Evolutionary conservation across 2,113 vertebrate species (phyloP).

Genomic region (Chloropsis cyanopogon): DNA sequence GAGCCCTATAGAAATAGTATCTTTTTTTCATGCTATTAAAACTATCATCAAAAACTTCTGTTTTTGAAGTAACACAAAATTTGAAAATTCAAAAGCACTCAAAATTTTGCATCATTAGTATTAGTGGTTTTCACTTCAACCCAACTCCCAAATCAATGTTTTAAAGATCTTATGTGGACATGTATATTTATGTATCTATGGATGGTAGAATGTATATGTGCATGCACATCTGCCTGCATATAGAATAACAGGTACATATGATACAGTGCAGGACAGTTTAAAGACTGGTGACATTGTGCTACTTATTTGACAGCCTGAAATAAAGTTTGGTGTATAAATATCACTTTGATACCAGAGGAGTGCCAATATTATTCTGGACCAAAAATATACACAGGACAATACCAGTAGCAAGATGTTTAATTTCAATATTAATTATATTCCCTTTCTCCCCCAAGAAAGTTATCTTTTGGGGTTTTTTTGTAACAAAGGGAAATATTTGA

Average conservation of each 20-base stretch:
- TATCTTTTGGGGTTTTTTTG: neutral
- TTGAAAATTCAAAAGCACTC: neutral
- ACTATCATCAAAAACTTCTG: neutral
- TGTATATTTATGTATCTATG: neutral
- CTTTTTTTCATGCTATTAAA: neutral
- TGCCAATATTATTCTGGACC: neutral
- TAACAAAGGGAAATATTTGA: neutral
- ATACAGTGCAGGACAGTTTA: neutral
- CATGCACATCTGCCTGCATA: neutral
- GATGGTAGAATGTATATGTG: neutral
- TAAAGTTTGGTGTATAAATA: neutral
- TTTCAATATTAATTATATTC: neutral
- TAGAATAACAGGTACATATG: neutral
- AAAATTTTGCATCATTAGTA: neutral
- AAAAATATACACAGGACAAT: neutral
- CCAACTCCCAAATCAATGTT: neutral
- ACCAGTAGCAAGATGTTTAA: neutral
- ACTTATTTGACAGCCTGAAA: neutral
- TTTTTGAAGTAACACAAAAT: neutral
- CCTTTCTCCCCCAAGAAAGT: neutral
- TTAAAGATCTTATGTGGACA: neutral
- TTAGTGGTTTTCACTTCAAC: neutral
- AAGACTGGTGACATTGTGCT: neutral
- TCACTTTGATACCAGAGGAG: neutral
- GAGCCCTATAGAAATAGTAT: neutral